Conservation (phyloP, 2,797 vertebrate species). For the Microctenopoma stevenorrisi region DNA sequence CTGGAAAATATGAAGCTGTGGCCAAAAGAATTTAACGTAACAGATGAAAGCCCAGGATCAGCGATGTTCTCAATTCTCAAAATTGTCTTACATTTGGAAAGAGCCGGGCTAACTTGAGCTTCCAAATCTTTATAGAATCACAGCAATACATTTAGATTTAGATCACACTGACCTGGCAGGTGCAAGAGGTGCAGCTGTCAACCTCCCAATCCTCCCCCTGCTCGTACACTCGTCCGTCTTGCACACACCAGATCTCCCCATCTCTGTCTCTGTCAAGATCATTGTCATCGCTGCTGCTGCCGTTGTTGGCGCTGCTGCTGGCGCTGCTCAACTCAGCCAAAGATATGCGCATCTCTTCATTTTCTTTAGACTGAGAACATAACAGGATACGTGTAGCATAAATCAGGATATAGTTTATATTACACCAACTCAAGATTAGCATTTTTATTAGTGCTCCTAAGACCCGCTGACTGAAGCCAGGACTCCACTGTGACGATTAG, state of each 20-base stretch:
- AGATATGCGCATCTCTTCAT: conserved; percentile 90
- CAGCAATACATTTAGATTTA: conserved; percentile 10
- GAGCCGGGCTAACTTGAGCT: neutral
- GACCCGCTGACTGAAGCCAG: neutral
- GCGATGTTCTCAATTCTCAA: neutral
- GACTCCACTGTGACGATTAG: conserved; percentile 6
- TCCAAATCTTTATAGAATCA: neutral
- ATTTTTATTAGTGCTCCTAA: neutral
- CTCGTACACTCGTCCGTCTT: conserved; percentile 91
- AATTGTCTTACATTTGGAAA: neutral
- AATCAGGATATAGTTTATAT: neutral
- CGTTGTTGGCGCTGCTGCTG: too few relatives aligned
- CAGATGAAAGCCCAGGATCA: neutral
- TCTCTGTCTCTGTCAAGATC: conserved; percentile 60
- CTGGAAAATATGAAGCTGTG: neutral
- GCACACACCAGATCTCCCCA: conserved; percentile 89
- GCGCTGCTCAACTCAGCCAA: conserved; percentile 86
- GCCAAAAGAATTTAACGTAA: neutral
- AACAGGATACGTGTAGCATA: conserved; percentile 30
- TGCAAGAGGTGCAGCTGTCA: conserved; percentile 95
- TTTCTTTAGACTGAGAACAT: conserved; percentile 88
- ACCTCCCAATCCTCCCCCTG: conserved; percentile 93
- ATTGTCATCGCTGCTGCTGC: neutral
- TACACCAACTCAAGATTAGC: neutral
- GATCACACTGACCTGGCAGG: conserved; percentile 86